Conservation (phyloP, 2,888 invertebrate genomes). For the Operophtera brumata region DNA sequence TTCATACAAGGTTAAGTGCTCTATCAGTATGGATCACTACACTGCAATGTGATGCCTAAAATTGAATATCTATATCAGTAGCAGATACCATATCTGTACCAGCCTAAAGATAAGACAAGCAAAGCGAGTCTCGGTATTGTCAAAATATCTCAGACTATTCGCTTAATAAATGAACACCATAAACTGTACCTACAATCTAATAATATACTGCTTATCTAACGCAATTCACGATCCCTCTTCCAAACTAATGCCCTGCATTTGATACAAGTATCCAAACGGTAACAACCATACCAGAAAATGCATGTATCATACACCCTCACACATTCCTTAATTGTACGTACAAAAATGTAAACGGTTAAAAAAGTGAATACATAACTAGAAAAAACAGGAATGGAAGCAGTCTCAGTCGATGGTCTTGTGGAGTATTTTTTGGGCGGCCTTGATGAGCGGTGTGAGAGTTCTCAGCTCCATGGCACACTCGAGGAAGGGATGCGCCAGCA, state of each 20-base stretch:
- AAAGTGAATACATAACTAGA: slow-evolving; percentile 50
- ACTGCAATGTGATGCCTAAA: slow-evolving; percentile 58
- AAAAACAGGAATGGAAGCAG: slow-evolving; percentile 53
- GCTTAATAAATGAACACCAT: slow-evolving; percentile 27
- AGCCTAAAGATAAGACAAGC: slow-evolving; percentile 56
- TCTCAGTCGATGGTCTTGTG: slow-evolving; percentile 80
- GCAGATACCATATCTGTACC: slow-evolving; percentile 60
- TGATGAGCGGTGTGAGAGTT: slow-evolving; percentile 93
- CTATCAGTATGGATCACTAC: slow-evolving; percentile 23
- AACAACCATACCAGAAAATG: background rate
- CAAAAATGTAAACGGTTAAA: slow-evolving; percentile 59
- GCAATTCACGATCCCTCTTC: slow-evolving; percentile 19
- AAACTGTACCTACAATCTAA: slow-evolving; percentile 19
- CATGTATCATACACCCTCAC: slow-evolving; percentile 39
- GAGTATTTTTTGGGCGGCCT: slow-evolving; percentile 93
- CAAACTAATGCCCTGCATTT: background rate
- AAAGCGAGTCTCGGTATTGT: slow-evolving; percentile 43
- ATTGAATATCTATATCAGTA: slow-evolving; percentile 54
- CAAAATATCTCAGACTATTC: slow-evolving; percentile 45
- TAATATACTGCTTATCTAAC: slow-evolving; percentile 28
- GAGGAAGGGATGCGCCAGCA: slow-evolving; percentile 90
- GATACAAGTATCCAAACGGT: slow-evolving; percentile 17
- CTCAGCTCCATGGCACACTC: slow-evolving; percentile 89
- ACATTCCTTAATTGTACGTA: slow-evolving; percentile 42
- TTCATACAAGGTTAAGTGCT: slow-evolving; percentile 24